Evolutionary conservation across 2,888 invertebrate genomes (phyloP), one percentile per base, ranked within the genome.

Genomic region (Tipula lateralis): DNA sequence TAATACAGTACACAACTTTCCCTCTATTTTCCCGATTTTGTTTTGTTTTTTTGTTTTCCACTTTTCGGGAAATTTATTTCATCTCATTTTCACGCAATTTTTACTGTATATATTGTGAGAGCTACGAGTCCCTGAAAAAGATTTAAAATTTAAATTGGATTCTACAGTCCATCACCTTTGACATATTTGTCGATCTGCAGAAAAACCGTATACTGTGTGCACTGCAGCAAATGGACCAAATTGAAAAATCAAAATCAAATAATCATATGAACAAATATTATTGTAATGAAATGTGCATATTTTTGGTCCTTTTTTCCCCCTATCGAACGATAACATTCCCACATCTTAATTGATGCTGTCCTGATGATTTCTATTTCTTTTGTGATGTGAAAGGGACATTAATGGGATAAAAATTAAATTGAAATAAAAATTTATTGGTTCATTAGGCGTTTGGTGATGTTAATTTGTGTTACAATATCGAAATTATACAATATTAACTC

Each of bases 341-440:
- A 66, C 66, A 66, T 66, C 24, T 66, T 66, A 66, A 66, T 66
- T 66, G 66, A 24, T 66, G 66, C 12, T 66, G 66, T 66, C 66
- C 66, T 66, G 24, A n/a, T n/a, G n/a, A 66, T 24, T 66, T 66
- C 12, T 66, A 24, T 24, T 24, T 66, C 24, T 12, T 66, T 66
- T 66, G 0, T 24, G 19, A 0, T 7, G 9, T 9, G 24, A 66
- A 66, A 66, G 66, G 66, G 66, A 66, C 66, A 66, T 0, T 66
- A 66, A 66, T 66, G 24, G 66, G 66, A 66, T 66, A 24, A 66
- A 66, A 66, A 66, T 66, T 66, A 66, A 66, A 66, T 66, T 66
- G 66, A 66, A 66, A 66, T 66, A 66, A 66, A 66, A 66, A 66
- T 24, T 66, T 66, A 66, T 24, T 66, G 66, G 24, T 66, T 66